Evolutionary conservation across 1,140 invertebrate genomes (phyloP), one percentile per base, ranked within the genome.

Genomic region (Eriosoma lanigerum): DNA sequence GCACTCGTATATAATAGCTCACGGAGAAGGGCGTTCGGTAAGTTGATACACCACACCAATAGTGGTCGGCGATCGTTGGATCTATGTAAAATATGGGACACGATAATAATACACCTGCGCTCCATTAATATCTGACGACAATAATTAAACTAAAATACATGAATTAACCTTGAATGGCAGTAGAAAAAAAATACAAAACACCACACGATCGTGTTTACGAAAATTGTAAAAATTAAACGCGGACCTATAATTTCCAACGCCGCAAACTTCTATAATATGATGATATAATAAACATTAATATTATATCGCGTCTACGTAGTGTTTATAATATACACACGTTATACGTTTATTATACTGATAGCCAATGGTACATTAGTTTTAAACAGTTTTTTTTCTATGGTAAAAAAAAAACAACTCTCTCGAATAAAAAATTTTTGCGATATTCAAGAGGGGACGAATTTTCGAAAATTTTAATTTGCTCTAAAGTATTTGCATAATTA

Each of bases 91-190:
- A 64, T 38, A 64, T 64, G 62, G 62, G 62, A 64, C 62, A 38
- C 62, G 62, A 64, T 64, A 64, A 64, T 64, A 38, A 64, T 6
- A 64, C 10, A 64, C 29, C 9, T 38, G 62, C 13, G 62, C n/a
- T 38, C 32, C 32, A 29, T 17, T 29, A 64, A 64, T 64, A 64
- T 64, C 62, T 38, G 62, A 64, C 62, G 32, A 64, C 62, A 64
- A 64, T 64, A 64, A 64, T 64, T 64, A 64, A 64, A 38, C 62
- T 38, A 64, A 38, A 64, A 64, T 38, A 64, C 38, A 64, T 19
- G 62, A 64, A 64, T 64, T 64, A 38, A 64, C 62, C 62, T 64
- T 64, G 62, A 8, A 38, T 4, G 32, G 32, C 32, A 8, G 8
- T 64, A 21, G 17, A 32, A 62, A 60, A 29, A 56, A 56, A 56